Evolutionary conservation across 2,113 vertebrate species (phyloP).

Genomic region (Psittacus erithacus): DNA sequence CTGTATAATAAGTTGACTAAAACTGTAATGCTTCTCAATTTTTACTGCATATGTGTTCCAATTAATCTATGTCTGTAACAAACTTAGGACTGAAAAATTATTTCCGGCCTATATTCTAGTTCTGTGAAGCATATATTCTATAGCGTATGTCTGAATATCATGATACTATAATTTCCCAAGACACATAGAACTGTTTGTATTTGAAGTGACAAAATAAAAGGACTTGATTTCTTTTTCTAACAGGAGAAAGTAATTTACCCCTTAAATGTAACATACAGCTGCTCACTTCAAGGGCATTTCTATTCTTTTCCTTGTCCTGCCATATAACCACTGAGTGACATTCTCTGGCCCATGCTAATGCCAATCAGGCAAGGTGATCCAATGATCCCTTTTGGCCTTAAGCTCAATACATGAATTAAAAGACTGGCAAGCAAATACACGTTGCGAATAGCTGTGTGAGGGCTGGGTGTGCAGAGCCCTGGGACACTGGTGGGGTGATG

Average conservation of each 20-base stretch:
- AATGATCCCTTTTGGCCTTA: not conserved
- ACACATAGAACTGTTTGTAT: constrained; percentile 23
- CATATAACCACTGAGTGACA: not conserved
- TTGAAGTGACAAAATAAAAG: constrained; percentile 56
- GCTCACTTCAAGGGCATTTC: constrained; percentile 35
- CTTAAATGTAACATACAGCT: constrained; percentile 54
- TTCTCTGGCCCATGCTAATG: not conserved
- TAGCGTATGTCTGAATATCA: constrained; percentile 49
- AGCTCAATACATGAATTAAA: not conserved
- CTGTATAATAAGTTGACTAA: constrained; percentile 72
- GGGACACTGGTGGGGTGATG: not conserved
- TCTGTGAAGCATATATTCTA: constrained; percentile 56
- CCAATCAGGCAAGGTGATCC: not conserved
- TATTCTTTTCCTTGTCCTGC: constrained; percentile 38
- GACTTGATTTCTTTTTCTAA: constrained; percentile 30
- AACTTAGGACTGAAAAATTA: constrained; percentile 59
- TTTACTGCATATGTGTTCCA: constrained; percentile 63
- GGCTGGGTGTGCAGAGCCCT: not conserved
- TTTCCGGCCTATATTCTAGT: constrained; percentile 61
- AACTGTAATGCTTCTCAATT: constrained; percentile 65
- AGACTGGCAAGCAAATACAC: constrained; percentile 26
- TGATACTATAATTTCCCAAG: constrained; percentile 40
- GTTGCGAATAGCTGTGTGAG: constrained; percentile 17
- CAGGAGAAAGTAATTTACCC: constrained; percentile 54
- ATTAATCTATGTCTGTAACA: constrained; percentile 69